Conservation (phyloP, 2,113 vertebrate species). For the Notothenia coriiceps region DNA sequence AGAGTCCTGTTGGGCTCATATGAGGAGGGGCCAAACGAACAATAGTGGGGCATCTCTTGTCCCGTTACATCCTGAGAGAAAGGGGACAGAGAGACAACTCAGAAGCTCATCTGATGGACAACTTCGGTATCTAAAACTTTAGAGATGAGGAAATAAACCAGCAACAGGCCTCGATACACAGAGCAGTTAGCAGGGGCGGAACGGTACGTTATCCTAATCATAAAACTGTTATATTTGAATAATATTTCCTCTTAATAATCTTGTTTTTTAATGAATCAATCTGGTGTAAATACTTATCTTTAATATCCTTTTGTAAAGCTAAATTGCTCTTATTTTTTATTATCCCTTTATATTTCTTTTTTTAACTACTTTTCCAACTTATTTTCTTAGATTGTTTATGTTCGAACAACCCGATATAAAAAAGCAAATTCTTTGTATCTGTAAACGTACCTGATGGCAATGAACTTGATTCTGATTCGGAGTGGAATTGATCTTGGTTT, state of each 20-base stretch:
- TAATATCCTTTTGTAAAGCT: too few species aligned
- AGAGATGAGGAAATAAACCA: not conserved
- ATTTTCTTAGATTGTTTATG: too few species aligned
- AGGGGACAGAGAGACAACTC: not conserved
- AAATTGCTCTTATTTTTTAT: too few species aligned
- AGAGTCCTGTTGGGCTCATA: conserved; percentile 2
- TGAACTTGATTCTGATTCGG: too few species aligned
- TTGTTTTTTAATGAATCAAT: not conserved
- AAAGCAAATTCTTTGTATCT: too few species aligned
- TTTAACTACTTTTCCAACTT: too few species aligned
- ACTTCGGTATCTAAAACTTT: conserved; percentile 21
- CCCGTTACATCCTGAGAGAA: conserved; percentile 9
- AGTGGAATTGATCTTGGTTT: not conserved
- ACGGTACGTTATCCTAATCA: conserved; percentile 40
- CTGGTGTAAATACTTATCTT: too few species aligned
- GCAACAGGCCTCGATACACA: not conserved
- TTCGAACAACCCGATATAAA: too few species aligned
- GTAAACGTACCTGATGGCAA: too few species aligned
- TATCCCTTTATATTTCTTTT: too few species aligned
- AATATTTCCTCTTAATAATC: not conserved
- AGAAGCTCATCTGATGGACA: conserved; percentile 15
- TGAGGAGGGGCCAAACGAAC: conserved; percentile 71
- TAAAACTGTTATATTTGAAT: not conserved
- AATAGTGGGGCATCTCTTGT: conserved; percentile 48
- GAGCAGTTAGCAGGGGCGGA: not conserved